These are phyloP conservation scores for Apostichopus parvimensis DNA, from an alignment of 35 echinoderm and acorn worm species.

Conservation along the genomic window DNA sequence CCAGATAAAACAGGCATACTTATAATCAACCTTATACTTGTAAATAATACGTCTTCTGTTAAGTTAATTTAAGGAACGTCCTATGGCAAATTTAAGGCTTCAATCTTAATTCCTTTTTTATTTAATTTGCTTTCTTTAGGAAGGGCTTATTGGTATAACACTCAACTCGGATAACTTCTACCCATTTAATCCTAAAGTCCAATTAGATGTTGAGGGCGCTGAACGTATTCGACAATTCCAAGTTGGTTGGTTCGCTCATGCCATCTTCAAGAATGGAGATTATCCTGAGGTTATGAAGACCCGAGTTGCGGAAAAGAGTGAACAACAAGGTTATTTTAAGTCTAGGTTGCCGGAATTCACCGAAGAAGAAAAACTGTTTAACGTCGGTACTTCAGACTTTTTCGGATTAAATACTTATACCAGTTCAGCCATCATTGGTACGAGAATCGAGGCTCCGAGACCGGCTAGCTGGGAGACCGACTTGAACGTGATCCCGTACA, in stretches of 20 bases:
- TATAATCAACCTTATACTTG: too few relatives aligned
- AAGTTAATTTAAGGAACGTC: too few relatives aligned
- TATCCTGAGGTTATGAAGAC: conserved; percentile 93
- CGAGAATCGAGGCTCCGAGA: neutral
- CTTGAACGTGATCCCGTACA: conserved; percentile 44
- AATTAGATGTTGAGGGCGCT: conserved; percentile 66
- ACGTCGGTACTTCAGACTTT: conserved; percentile 73
- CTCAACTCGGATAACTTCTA: conserved; percentile 58
- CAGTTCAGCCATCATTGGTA: neutral
- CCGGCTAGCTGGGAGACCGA: conserved; percentile 46
- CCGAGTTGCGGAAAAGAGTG: conserved; percentile 74
- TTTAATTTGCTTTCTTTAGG: conserved; percentile 5
- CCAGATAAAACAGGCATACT: too few relatives aligned
- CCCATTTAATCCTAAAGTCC: conserved; percentile 27
- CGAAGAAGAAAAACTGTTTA: conserved; percentile 69
- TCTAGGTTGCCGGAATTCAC: conserved; percentile 87
- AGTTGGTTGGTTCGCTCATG: conserved; percentile 90
- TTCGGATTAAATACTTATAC: conserved; percentile 72
- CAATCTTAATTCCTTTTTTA: too few relatives aligned
- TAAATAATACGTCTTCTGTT: too few relatives aligned
- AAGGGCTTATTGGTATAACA: conserved; percentile 83
- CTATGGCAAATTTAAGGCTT: neutral
- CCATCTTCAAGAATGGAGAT: conserved; percentile 86
- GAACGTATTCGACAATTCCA: conserved; percentile 80
- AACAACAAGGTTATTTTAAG: conserved; percentile 55